Conservation (phyloP, 2,888 invertebrate genomes). For the Stegophylla sp. region DNA sequence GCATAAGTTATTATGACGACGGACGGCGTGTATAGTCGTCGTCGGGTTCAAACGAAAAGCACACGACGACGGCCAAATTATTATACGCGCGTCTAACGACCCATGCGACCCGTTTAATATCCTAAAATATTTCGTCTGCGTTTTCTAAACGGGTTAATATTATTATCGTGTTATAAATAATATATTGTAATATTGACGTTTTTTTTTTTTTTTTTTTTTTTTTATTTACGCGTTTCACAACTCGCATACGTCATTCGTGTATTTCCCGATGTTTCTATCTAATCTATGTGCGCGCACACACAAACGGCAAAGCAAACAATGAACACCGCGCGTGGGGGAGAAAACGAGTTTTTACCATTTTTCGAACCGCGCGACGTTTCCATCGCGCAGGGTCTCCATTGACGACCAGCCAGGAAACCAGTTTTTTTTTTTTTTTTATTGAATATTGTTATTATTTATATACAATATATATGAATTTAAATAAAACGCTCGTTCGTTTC, state of each 20-base stretch:
- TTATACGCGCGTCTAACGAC: neutral
- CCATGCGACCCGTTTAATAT: neutral
- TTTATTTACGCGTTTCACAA: neutral
- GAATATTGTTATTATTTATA: conserved; percentile 2
- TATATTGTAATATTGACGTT: neutral
- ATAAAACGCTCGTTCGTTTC: conserved; percentile 1
- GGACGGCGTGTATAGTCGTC: too few relatives aligned
- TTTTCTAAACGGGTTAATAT: neutral
- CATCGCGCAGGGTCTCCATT: conserved; percentile 1
- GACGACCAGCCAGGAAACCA: neutral
- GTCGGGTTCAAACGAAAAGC: too few relatives aligned
- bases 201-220: neutral
- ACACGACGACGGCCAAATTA: too few relatives aligned
- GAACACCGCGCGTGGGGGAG: neutral
- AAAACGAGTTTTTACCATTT: conserved; percentile 24
- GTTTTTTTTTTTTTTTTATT: conserved; percentile 5
- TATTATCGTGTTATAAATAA: too few relatives aligned
- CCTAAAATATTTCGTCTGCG: neutral
- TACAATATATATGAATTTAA: neutral
- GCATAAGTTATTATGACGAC: neutral
- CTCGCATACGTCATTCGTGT: too few relatives aligned
- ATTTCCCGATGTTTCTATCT: conserved; percentile 24
- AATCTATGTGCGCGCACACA: conserved; percentile 2
- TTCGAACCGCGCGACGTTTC: conserved; percentile 13
- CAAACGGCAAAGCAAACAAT: conserved; percentile 25